Evolutionary conservation across 1,140 invertebrate genomes (phyloP).

Genomic region (Drosophila orosa): DNA sequence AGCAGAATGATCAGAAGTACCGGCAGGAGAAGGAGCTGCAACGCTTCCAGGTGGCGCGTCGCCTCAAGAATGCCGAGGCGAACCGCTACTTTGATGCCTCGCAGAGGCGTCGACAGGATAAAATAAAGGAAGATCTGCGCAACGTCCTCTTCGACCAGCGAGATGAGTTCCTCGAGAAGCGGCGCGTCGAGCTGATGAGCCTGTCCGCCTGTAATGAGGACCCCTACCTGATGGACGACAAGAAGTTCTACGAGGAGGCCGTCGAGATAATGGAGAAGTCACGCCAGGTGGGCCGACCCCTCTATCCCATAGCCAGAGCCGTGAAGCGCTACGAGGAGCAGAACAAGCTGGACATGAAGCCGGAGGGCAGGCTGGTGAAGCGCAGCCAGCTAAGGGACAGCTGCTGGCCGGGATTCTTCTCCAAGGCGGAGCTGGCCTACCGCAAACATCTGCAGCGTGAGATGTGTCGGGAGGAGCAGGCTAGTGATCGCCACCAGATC

Average conservation of each 20-base stretch:
- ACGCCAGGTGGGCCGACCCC: conserved; percentile 44
- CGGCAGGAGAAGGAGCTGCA: conserved; percentile 31
- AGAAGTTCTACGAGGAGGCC: conserved; percentile 53
- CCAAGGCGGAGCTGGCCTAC: conserved; percentile 62
- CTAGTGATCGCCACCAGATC: conserved; percentile 43
- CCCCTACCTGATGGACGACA: conserved; percentile 55
- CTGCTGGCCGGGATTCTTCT: conserved; percentile 62
- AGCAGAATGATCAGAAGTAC: background rate
- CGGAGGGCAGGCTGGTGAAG: conserved; percentile 29
- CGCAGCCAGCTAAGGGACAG: conserved; percentile 42
- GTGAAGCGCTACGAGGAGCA: conserved; percentile 40
- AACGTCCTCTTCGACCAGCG: conserved; percentile 33
- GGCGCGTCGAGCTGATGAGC: conserved; percentile 45
- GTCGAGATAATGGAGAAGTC: conserved; percentile 43
- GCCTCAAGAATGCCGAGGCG: conserved; percentile 44
- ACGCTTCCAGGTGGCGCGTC: conserved; percentile 55
- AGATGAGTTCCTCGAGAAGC: conserved; percentile 43
- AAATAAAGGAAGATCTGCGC: conserved; percentile 20
- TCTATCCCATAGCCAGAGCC: conserved; percentile 51
- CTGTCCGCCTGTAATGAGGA: conserved; percentile 51
- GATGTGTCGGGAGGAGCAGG: conserved; percentile 39
- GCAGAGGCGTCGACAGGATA: conserved; percentile 11
- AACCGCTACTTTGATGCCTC: conserved; percentile 29
- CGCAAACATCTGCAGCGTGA: conserved; percentile 65
- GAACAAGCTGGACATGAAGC: conserved; percentile 53